Evolutionary conservation across 2,888 invertebrate species (phyloP).

Genomic region (Gastracanthus pulcherrimus): DNA sequence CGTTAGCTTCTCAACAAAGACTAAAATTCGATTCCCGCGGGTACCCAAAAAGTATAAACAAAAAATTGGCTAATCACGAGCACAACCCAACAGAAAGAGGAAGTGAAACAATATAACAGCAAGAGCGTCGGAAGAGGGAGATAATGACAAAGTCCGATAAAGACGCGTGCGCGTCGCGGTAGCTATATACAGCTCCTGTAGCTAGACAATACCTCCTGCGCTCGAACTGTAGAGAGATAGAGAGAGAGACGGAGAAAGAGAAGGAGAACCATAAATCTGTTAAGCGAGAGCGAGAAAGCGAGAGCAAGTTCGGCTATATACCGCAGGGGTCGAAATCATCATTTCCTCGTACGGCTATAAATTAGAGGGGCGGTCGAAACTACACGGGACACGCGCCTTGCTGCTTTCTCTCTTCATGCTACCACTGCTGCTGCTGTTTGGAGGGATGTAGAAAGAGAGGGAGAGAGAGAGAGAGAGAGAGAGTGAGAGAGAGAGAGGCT

Average conservation of each 20-base stretch:
- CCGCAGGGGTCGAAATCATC: slow-evolving; percentile 60
- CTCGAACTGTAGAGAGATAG: background rate
- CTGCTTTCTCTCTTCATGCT: too few relatives aligned
- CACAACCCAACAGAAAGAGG: too few relatives aligned
- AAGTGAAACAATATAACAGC: too few relatives aligned
- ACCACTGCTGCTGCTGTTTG: too few relatives aligned
- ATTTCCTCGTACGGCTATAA: slow-evolving; percentile 61
- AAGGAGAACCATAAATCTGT: slow-evolving; percentile 37
- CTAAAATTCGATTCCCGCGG: too few relatives aligned
- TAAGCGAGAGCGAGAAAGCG: slow-evolving; percentile 24
- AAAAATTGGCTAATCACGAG: too few relatives aligned
- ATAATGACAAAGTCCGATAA: background rate
- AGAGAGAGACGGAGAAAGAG: background rate
- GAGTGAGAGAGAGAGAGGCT: too few relatives aligned
- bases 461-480: too few relatives aligned
- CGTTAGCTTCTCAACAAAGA: too few relatives aligned
- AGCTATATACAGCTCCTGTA: background rate
- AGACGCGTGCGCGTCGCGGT: background rate
- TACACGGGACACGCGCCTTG: background rate
- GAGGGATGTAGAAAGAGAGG: too few relatives aligned
- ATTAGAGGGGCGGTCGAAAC: slow-evolving; percentile 58
- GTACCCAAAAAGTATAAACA: too few relatives aligned
- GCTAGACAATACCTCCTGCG: background rate
- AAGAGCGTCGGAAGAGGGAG: background rate
- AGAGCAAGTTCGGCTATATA: slow-evolving; percentile 28